Base-by-base conservation (phyloP, 2,888 invertebrate genomes). In the Mesorhabditis sp. region DNA sequence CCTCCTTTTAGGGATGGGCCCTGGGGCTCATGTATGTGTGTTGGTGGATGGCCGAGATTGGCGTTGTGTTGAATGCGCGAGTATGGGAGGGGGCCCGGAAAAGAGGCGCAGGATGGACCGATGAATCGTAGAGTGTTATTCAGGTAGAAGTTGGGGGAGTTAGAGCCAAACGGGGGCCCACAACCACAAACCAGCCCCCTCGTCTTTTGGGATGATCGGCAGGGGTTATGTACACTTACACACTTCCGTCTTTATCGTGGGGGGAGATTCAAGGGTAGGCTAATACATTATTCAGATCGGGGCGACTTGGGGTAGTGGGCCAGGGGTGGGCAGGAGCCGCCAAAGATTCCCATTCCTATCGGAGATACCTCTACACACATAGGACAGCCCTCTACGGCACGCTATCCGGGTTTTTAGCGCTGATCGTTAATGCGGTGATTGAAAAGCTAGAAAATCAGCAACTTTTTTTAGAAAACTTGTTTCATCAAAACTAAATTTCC, bases 41-140 rank as follows among this genome's bases (percentile, higher is more conserved):
- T 28, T 28, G 28, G 28, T 28, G 28, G 28, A 28, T 50, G 58
- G 58, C 58, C 58, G n/a, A 13, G 7, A 10, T 13, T 50, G 58
- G 58, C 58, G 58, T n/a, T n/a, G n/a, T 50, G 7, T 10, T 50
- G 58, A 50, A 50, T 50, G 10, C 58, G 58, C 10, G 58, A 50
- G n/a, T 50, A 50, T 13, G 58, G n/a, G 58, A 50, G 58, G 58
- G 10, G 58, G 58, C 58, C n/a, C 10, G 58, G 10, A 10, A 50
- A 13, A 50, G 58, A 50, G 7, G 58, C 7, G 58, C 7, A 13
- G 58, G 58, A 50, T 10, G n/a, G 58, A n/a, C 58, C 58, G 58
- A 50, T 50, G 58, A 50, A 50, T 50, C 58, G 58, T 13, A 50
- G n/a, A 50, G 58, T 50, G 58, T 50, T 50, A 50, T 50, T 50